Base-by-base conservation (phyloP, 2,888 invertebrate genomes). In the Mystacides longicornis region DNA sequence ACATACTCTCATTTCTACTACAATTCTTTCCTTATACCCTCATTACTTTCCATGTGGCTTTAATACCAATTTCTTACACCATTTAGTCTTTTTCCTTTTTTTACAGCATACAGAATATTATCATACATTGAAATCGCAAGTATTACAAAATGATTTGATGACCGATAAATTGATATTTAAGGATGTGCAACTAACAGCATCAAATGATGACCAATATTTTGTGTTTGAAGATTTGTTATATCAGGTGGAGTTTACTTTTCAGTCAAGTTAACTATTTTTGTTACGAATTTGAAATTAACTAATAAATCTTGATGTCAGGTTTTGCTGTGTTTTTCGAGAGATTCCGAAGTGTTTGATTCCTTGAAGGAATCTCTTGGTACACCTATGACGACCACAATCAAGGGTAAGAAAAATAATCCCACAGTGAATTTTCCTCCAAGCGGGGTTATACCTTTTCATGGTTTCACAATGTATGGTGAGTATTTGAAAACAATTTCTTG, bases 131-230 rank as follows among this genome's bases (percentile, higher is more conserved):
- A 93, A 91, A 68, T 81, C 79, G 59, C 82, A 83, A 64, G 94
- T 95, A 0, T 71, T 94, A 37, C 88, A 89, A 64, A 90, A 90
- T 64, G 95, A 96, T 68, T 81, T 96, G 54, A 87, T 97, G 78
- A 89, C 94, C 27, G 96, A 97, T 70, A 93, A 93, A 70, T 76
- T 97, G 7, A 89, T 96, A 64, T 92, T 95, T 64, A 97, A 96
- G 78, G 97, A 97, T 68, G 91, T 97, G 7, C 94, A 94, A 70
- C 71, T 96, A 57, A 97, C 96, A 0, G 94, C 96, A 0, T 93
- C 94, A 9, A 97, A 97, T 70, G 96, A 97, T 68, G 96, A 97
- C 70, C 96, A 96, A 69, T 96, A 96, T 69, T 97, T 97, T 69
- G 95, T 97, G 0, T 97, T 95, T 69, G 96, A 97, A 76, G 97